Conservation (phyloP, 2,888 invertebrate genomes). For the Alloscopus bannaensis region DNA sequence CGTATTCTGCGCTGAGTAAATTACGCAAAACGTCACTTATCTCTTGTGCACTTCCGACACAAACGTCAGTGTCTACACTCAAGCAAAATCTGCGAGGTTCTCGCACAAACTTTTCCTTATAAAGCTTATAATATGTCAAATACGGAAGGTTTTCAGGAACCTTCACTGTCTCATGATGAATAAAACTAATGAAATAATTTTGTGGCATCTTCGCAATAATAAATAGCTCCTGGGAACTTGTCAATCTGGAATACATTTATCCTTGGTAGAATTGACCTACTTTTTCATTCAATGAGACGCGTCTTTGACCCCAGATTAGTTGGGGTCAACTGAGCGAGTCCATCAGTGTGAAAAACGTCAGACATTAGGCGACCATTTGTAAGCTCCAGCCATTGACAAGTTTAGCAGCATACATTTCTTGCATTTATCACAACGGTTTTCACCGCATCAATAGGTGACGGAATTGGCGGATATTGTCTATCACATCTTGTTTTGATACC, state of each 20-base stretch:
- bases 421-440: not conserved
- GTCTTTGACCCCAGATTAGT: slow-evolving; percentile 42
- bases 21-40: too few species aligned
- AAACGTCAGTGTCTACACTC: too few species aligned
- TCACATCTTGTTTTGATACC: slow-evolving; percentile 16
- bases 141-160: too few species aligned
- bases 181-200: not conserved
- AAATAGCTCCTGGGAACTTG: not conserved
- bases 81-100: too few species aligned
- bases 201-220: not conserved
- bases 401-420: not conserved
- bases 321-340: slow-evolving; percentile 2
- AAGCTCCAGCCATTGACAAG: too few species aligned
- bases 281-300: slow-evolving; percentile 26
- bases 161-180: too few species aligned
- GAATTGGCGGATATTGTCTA: not conserved
- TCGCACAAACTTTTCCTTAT: too few species aligned
- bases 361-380: too few species aligned
- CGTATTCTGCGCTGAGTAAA: too few species aligned
- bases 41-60: too few species aligned
- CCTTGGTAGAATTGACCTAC: slow-evolving; percentile 31
- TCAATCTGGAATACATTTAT: not conserved
- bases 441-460: not conserved
- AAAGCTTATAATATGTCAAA: too few species aligned
- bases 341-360: slow-evolving; percentile 45